A percentile compares a stretch with the other conserved stretches of the same genome.
Evolutionary conservation across 2,113 vertebrate genomes (phyloP).

Genomic region (Sphyrna mokarran): DNA sequence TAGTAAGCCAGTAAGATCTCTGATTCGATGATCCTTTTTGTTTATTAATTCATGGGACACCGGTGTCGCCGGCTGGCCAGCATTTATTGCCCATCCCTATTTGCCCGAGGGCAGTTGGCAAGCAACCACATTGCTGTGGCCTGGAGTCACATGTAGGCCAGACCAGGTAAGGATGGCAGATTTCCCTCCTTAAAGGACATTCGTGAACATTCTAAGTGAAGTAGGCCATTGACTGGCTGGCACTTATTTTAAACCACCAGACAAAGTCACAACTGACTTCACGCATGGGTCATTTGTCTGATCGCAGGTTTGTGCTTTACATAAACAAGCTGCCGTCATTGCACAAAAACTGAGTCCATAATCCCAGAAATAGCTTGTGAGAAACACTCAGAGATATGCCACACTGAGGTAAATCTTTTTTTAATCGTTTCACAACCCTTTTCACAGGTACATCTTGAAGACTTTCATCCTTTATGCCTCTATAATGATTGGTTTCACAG

Average conservation of each 20-base stretch:
- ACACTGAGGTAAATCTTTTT: not conserved
- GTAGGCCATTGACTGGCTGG: not conserved
- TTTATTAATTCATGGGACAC: no score
- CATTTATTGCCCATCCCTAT: no score
- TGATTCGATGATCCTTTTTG: no score
- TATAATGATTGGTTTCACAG: not conserved
- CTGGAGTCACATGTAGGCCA: no score
- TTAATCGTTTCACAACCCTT: not conserved
- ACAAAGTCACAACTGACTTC: not conserved
- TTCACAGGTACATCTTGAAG: not conserved
- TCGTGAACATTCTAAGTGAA: not conserved
- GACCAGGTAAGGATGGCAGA: no score
- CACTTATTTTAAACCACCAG: not conserved
- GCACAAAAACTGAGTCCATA: not conserved
- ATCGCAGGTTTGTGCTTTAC: not conserved
- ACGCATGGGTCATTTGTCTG: not conserved
- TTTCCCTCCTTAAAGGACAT: no score
- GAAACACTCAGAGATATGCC: not conserved
- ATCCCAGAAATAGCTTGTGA: not conserved
- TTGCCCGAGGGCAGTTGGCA: no score
- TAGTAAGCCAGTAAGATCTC: no score
- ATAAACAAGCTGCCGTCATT: not conserved
- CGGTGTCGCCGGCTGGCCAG: no score
- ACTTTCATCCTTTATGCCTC: not conserved
- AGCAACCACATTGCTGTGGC: no score